A percentile compares a stretch with the other conserved stretches of the same genome.
Evolutionary conservation across 2,113 vertebrate genomes (phyloP).

Genomic region (Chloebia gouldiae): DNA sequence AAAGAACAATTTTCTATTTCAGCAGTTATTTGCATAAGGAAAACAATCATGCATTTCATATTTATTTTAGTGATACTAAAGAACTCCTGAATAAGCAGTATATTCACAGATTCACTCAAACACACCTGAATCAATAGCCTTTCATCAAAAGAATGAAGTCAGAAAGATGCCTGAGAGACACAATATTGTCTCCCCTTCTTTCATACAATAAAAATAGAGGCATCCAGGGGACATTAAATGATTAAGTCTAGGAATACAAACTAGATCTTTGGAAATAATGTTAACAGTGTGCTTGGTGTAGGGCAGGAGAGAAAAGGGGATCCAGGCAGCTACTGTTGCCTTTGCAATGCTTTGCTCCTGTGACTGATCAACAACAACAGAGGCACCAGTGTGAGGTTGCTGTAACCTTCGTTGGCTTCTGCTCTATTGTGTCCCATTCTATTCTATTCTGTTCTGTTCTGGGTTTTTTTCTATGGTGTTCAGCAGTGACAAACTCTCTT

Average conservation of each 20-base stretch:
- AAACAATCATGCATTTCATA: not conserved
- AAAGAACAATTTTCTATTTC: not conserved
- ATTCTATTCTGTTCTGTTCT: not conserved
- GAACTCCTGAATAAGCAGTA: not conserved
- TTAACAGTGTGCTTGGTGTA: not conserved
- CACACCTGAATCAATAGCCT: not conserved
- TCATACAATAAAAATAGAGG: not conserved
- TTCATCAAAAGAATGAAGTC: conserved; percentile 1
- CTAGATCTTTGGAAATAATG: not conserved
- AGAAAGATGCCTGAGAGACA: not conserved
- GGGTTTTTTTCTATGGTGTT: not conserved
- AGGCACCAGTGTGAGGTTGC: rapidly evolving
- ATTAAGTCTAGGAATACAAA: not conserved
- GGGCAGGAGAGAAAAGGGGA: not conserved
- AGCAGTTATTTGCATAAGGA: not conserved
- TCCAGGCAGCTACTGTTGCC: not conserved
- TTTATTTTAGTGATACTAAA: not conserved
- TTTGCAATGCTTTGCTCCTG: not conserved
- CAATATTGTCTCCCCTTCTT: not conserved
- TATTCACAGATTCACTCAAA: not conserved
- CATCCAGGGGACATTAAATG: not conserved
- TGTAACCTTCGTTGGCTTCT: not conserved
- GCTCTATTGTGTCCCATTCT: not conserved
- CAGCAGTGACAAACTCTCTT: not conserved
- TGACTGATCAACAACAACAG: not conserved